Evolutionary conservation across 2,888 invertebrate genomes (phyloP).

Genomic region (Himalopsyche anomala): DNA sequence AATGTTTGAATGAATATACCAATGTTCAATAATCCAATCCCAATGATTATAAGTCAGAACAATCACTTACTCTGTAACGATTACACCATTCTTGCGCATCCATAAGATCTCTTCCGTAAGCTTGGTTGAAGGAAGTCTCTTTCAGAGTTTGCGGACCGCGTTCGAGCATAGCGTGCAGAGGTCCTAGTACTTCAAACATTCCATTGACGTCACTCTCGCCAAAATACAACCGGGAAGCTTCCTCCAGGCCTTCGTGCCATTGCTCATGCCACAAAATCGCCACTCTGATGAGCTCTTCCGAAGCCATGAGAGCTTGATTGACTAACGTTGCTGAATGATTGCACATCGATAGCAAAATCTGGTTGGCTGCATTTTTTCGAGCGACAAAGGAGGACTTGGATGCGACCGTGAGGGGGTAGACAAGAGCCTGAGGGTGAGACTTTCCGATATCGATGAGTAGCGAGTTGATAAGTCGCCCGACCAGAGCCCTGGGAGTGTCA

Average conservation of each 20-base stretch:
- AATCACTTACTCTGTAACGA: slow-evolving; percentile 81
- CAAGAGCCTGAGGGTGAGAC: slow-evolving; percentile 97
- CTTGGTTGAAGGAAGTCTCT: slow-evolving; percentile 97
- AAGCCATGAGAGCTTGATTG: slow-evolving; percentile 96
- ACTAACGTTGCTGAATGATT: slow-evolving; percentile 95
- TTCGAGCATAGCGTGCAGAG: slow-evolving; percentile 95
- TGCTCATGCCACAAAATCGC: slow-evolving; percentile 99
- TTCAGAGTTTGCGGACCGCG: slow-evolving; percentile 96
- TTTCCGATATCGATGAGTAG: slow-evolving; percentile 97
- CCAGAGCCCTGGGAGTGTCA: slow-evolving; percentile 92
- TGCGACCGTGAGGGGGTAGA: slow-evolving; percentile 98
- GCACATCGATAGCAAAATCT: slow-evolving; percentile 95
- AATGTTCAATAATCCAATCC: neutral
- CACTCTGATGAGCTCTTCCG: slow-evolving; percentile 97
- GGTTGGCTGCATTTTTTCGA: slow-evolving; percentile 93
- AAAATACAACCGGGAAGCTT: slow-evolving; percentile 95
- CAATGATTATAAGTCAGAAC: neutral
- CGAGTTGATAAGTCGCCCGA: slow-evolving; percentile 94
- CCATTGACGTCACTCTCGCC: slow-evolving; percentile 96
- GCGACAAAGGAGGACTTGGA: slow-evolving; percentile 93
- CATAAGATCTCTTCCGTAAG: slow-evolving; percentile 94
- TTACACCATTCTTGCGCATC: slow-evolving; percentile 98
- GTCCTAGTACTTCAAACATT: slow-evolving; percentile 97
- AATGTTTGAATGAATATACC: neutral
- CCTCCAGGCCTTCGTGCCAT: slow-evolving; percentile 98